Evolutionary conservation across 1,140 invertebrate genomes (phyloP).

Genomic region (Eciton burchellii): DNA sequence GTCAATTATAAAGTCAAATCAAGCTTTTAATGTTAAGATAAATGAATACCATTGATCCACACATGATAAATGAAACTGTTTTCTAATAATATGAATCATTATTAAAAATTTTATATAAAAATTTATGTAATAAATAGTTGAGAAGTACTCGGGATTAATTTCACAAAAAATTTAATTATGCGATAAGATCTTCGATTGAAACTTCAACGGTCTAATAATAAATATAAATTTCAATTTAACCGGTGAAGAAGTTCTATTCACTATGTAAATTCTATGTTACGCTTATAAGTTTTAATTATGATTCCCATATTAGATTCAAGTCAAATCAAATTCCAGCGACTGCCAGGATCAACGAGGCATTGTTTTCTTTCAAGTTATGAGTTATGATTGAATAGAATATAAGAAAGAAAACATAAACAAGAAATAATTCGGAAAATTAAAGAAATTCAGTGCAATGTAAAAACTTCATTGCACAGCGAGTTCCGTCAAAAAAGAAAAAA

Average conservation of each 20-base stretch:
- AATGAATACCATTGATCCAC: too few species aligned
- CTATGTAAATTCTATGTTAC: not conserved
- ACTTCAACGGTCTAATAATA: too few species aligned
- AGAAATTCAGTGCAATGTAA: not conserved
- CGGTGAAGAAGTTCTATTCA: not conserved
- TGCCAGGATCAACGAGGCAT: not conserved
- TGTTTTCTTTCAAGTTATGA: not conserved
- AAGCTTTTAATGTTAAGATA: too few species aligned
- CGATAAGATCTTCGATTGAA: not conserved
- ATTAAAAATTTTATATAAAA: too few species aligned
- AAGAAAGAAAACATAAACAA: not conserved
- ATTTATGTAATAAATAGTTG: too few species aligned
- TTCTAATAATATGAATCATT: too few species aligned
- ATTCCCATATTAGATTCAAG: not conserved
- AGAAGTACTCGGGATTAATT: too few species aligned
- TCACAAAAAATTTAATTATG: too few species aligned
- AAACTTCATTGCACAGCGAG: not conserved
- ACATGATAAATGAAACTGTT: too few species aligned
- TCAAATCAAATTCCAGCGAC: not conserved
- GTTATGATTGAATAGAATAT: not conserved
- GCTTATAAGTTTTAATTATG: not conserved
- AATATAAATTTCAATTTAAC: too few species aligned
- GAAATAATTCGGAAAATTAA: not conserved
- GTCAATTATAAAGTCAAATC: too few species aligned
- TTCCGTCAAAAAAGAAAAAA: slow-evolving; percentile 7